These are phyloP conservation scores for Zoanthus solanderi DNA, from an alignment of 92 coral and sea anemone genomes.

Conservation along the genomic window DNA sequence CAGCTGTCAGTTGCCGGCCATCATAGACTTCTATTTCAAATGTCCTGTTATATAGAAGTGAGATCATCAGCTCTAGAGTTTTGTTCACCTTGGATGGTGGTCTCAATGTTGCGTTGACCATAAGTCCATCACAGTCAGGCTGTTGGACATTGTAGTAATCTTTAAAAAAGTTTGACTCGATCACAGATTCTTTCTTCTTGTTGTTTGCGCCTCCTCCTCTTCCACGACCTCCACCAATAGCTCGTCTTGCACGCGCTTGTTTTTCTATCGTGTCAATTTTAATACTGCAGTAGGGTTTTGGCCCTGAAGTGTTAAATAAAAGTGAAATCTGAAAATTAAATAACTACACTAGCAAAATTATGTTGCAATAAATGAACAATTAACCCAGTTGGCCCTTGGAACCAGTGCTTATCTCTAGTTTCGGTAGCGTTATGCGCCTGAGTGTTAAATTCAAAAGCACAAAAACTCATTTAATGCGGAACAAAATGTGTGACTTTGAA, in stretches of 20 bases:
- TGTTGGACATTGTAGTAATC: not conserved
- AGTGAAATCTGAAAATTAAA: no score
- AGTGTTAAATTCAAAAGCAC: no score
- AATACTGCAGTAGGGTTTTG: conserved; percentile 79
- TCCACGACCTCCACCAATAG: conserved; percentile 54
- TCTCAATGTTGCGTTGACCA: conserved; percentile 54
- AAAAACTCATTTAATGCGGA: no score
- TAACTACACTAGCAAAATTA: no score
- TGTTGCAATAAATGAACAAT: no score
- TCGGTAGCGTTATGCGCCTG: no score
- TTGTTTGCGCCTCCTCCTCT: conserved; percentile 11
- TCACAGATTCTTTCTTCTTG: conserved; percentile 1
- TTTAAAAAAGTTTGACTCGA: not conserved
- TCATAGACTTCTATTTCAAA: conserved; percentile 40
- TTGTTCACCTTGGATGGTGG: conserved; percentile 20
- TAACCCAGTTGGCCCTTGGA: no score
- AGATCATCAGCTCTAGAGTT: conserved; percentile 39
- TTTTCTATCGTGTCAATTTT: conserved; percentile 35
- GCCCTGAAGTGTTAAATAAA: not conserved
- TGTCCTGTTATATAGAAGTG: conserved; percentile 49
- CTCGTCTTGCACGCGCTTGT: conserved; percentile 50
- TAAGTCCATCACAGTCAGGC: conserved; percentile 63
- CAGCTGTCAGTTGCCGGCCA: conserved; percentile 2
- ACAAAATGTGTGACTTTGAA: no score
- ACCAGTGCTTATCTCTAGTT: no score